Evolutionary conservation across 2,888 invertebrate species (phyloP), one percentile per base, ranked within the genome.

Genomic region (Raillietiella orientalis): DNA sequence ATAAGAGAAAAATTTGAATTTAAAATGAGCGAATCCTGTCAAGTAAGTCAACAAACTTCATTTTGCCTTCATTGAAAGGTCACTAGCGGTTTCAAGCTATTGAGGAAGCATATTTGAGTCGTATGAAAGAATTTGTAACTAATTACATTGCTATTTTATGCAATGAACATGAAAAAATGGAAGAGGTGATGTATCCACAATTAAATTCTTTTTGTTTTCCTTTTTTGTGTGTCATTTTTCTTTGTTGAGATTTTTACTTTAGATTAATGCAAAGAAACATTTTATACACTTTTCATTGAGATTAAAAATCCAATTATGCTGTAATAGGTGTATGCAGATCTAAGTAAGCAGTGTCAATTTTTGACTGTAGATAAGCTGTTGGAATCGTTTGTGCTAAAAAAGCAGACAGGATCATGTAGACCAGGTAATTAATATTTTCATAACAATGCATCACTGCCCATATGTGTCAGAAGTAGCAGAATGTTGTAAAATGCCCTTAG

Each of bases 61-160:
- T 19, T n/a, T 8, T 19, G 19, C n/a, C n/a, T n/a, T 19, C 19
- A 19, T 19, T 6, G 19, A 19, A n/a, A n/a, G n/a, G n/a, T n/a
- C n/a, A n/a, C n/a, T n/a, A n/a, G n/a, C n/a, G n/a, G n/a, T n/a
- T n/a, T n/a, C n/a, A n/a, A n/a, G n/a, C n/a, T n/a, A n/a, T n/a
- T n/a, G n/a, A n/a, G n/a, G n/a, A n/a, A n/a, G n/a, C n/a, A n/a
- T n/a, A 87, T 49, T 50, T 87, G 35, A 66, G 66, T 36, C 77
- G 79, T 45, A 84, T 90, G 82, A 79, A 79, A 43, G 74, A 79
- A 39, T 87, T 87, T 56, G 58, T 87, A 21, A 71, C 70, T 38
- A 64, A 63, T 4, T 87, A 82, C 47, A 64, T 72, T 31, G 69
- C 74, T 40, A 61, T 77, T 32, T 58, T 77, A 37, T 74, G 82